phyloP scores from a whole-genome alignment of 2,797 vertebrate genomes.

The Gobionotothen gibberifrons region DNA sequence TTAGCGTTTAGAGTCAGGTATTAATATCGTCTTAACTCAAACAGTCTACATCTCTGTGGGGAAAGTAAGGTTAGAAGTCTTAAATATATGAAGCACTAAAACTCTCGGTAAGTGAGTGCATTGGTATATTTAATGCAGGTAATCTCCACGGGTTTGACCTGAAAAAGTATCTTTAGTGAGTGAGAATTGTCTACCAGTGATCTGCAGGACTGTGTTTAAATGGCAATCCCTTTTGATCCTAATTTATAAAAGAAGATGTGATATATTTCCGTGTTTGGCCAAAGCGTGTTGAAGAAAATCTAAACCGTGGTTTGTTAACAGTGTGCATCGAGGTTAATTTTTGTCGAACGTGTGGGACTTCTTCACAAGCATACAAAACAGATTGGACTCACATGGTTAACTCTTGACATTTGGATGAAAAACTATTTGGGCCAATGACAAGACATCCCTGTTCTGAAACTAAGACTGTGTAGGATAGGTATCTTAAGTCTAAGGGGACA shows the following conservation, averaged over 20 bases:
- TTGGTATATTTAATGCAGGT: too few relatives aligned
- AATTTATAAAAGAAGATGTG: too few relatives aligned
- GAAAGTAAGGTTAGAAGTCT: not conserved
- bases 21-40: conserved; percentile 8
- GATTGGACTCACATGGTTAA: not conserved
- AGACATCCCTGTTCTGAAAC: not conserved
- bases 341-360: not conserved
- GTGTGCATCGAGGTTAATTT: too few relatives aligned
- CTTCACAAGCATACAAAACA: not conserved
- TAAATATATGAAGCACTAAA: not conserved
- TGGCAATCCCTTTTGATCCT: too few relatives aligned
- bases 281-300: too few relatives aligned
- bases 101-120: not conserved
- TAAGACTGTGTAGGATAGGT: conserved; percentile 1
- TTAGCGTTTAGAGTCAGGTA: conserved; percentile 15
- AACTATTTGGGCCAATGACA: not conserved
- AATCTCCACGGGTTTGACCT: too few relatives aligned
- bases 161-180: too few relatives aligned
- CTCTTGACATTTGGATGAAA: conserved; percentile 13
- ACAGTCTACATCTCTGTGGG: not conserved
- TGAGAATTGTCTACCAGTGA: too few relatives aligned
- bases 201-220: too few relatives aligned
- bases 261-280: too few relatives aligned
- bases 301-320: too few relatives aligned
- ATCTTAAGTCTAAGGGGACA: conserved; percentile 14